Evolutionary conservation across 2,888 invertebrate species (phyloP), one percentile per base, ranked within the genome.

Genomic region (Drosophila mettleri): DNA sequence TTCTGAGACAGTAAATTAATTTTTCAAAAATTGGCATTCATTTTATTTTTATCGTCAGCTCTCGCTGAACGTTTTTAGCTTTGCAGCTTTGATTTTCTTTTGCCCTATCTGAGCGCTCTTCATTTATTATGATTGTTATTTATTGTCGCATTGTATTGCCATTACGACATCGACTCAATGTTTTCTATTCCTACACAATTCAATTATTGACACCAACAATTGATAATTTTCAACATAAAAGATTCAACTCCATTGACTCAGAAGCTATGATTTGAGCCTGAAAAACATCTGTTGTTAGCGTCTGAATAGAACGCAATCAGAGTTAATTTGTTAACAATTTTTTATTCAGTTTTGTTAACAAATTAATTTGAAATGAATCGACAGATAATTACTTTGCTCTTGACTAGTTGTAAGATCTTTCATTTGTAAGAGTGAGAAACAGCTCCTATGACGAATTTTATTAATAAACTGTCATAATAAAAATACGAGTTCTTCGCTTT

Each of bases 21-120:
- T 77, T 80, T 77, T 74, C 69, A 66, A 74, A 83, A 81, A 78
- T 85, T 84, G 83, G 71, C 80, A 84, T 84, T 81, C 75, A 81
- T 80, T 82, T 80, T 61, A 69, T 67, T 80, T 81, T 67, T 64
- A 78, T 80, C 67, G 66, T 69, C 65, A 36, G 46, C 59, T 33
- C n/a, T 2, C 20, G 14, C 20, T 45, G 29, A 36, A 39, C 24
- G 31, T 39, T 36, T 39, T 46, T 10, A 51, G 46, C 18, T 38
- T 72, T 29, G 16, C 48, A 57, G 75, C 69, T 45, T 48, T 55
- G 67, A 70, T 64, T 64, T 49, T 16, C 16, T 10, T 1, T 62
- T 57, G n/a, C 64, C 59, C 59, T 58, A 20, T 66, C 38, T 58
- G 9, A 6, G 24, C 33, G 33, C 41, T 41, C 33, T 66, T 81